Conservation (phyloP, 2,888 invertebrate species). For the Rotaria sp. region DNA sequence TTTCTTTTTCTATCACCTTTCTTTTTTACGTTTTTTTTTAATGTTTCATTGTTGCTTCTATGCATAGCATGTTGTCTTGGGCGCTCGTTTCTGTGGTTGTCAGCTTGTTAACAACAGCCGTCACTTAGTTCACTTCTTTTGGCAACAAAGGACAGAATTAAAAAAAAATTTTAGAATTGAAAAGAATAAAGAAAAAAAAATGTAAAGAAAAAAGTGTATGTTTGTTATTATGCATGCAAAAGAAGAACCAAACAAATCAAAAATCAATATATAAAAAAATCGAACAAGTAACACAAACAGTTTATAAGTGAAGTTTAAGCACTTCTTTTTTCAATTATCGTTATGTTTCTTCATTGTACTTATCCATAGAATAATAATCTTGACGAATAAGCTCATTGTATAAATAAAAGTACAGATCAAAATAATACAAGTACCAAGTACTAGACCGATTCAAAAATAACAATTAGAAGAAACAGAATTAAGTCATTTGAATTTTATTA, state of each 20-base stretch:
- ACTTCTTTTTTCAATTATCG: no score
- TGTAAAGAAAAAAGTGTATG: not conserved
- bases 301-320: no score
- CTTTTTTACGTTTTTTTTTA: not conserved
- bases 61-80: not conserved
- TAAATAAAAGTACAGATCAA: no score
- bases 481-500: no score
- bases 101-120: not conserved
- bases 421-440: no score
- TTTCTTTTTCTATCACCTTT: not conserved
- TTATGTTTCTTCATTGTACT: no score
- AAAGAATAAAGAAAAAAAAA: not conserved
- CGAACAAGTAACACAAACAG: no score
- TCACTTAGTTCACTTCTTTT: not conserved
- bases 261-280: not conserved
- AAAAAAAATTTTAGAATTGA: not conserved
- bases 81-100: slow-evolving; percentile 1
- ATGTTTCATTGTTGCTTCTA: not conserved
- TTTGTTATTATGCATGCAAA: not conserved
- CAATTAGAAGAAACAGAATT: no score
- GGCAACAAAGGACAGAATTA: not conserved
- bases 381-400: no score
- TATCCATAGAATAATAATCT: no score
- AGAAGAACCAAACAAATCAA: not conserved
- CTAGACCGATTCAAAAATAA: no score